Percentiles rank a stretch among this genome's conserved stretches.
These are phyloP conservation scores for Branchinecta lynchi DNA, from an alignment of 1,140 invertebrate species.

Conservation along the genomic window DNA sequence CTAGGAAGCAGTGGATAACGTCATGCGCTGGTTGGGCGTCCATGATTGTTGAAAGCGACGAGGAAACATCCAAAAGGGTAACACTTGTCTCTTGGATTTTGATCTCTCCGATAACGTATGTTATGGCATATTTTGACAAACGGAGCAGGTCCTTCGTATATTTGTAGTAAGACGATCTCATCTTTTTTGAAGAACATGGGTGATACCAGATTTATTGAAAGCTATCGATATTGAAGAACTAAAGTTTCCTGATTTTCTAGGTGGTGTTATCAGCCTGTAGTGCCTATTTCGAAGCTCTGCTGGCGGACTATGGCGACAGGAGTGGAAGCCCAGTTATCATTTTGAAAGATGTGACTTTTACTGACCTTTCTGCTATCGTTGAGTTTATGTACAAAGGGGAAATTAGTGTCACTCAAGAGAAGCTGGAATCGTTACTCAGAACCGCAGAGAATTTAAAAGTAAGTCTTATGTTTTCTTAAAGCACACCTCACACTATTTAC, in stretches of 20 bases:
- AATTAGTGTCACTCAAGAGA: constrained; percentile 80
- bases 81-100: too few species aligned
- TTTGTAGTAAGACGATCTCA: too few species aligned
- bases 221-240: neutral
- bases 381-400: constrained; percentile 93
- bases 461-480: neutral
- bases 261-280: constrained; percentile 60
- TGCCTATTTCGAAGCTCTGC: constrained; percentile 70
- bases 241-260: constrained; percentile 34
- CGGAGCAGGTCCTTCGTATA: too few species aligned
- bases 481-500: too few species aligned
- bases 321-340: constrained; percentile 48
- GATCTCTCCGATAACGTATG: too few species aligned
- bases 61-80: too few species aligned
- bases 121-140: too few species aligned
- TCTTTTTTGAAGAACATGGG: too few species aligned
- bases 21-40: too few species aligned
- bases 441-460: constrained; percentile 79
- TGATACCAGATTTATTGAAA: too few species aligned
- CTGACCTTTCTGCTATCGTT: constrained; percentile 66
- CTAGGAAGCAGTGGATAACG: too few species aligned
- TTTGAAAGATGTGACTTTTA: constrained; percentile 65
- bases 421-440: constrained; percentile 65
- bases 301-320: constrained; percentile 65
- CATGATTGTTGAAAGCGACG: too few species aligned